Conservation (phyloP, 2,888 invertebrate species). For the Nemotelus nigrinus region DNA sequence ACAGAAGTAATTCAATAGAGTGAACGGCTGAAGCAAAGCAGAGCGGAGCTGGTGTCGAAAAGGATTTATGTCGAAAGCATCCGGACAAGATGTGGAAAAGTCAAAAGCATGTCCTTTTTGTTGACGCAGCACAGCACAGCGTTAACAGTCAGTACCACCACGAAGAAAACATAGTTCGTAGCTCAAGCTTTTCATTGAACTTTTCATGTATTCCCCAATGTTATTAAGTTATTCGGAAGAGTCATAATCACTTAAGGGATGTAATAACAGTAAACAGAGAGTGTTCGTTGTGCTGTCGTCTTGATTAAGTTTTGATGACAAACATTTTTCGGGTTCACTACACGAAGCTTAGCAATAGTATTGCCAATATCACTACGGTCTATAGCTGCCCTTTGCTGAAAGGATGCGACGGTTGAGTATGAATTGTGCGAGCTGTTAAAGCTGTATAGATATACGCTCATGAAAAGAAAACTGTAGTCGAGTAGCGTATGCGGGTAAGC, state of each 20-base stretch:
- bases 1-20: slow-evolving; percentile 17
- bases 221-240: slow-evolving; percentile 26
- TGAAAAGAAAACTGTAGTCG: background rate
- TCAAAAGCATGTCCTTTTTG: background rate
- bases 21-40: slow-evolving; percentile 7
- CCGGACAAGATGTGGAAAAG: background rate
- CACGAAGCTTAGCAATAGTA: background rate
- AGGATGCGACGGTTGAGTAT: too few relatives aligned
- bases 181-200: background rate
- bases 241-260: slow-evolving; percentile 33
- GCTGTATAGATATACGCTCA: too few relatives aligned
- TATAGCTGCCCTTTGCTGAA: too few relatives aligned
- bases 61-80: slow-evolving; percentile 22
- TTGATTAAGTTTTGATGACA: slow-evolving; percentile 40
- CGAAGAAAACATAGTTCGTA: background rate
- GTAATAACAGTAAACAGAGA: slow-evolving; percentile 18
- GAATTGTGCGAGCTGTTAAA: too few relatives aligned
- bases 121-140: background rate
- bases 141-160: background rate
- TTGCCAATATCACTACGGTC: background rate
- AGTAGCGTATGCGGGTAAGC: background rate
- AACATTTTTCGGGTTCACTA: slow-evolving; percentile 25
- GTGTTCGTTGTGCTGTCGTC: slow-evolving; percentile 25
- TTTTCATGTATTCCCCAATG: slow-evolving; percentile 27
- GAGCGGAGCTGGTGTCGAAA: background rate